Evolutionary conservation across 1,140 invertebrate genomes (phyloP).

Genomic region (Drosophila gunungcola): DNA sequence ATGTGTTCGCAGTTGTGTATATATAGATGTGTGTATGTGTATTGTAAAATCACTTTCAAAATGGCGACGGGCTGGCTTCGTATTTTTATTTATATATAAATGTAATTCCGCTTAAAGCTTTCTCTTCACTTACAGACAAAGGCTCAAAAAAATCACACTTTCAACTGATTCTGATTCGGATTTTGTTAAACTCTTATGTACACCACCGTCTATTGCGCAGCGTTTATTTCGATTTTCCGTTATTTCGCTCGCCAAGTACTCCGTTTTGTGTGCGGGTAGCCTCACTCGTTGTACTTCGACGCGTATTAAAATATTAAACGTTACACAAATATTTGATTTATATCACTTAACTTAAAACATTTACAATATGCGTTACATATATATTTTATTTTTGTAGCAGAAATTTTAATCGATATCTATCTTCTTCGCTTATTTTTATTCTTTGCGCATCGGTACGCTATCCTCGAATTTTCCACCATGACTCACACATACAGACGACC

Average conservation of each 20-base stretch:
- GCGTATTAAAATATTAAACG: conserved; percentile 79
- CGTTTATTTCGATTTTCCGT: conserved; percentile 52
- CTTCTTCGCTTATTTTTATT: conserved; percentile 64
- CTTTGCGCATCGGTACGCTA: conserved; percentile 73
- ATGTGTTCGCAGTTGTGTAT: conserved; percentile 49
- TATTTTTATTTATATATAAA: conserved; percentile 72
- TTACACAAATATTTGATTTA: conserved; percentile 80
- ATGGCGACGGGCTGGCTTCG: conserved; percentile 76
- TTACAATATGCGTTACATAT: conserved; percentile 83
- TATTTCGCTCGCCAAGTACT: conserved; percentile 66
- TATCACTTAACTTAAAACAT: conserved; percentile 81
- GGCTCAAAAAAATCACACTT: conserved; percentile 82
- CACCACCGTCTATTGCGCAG: conserved; percentile 64
- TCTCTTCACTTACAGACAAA: conserved; percentile 78
- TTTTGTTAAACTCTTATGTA: conserved; percentile 68
- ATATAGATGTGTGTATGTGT: conserved; percentile 44
- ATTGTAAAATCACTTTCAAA: conserved; percentile 82
- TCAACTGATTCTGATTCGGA: conserved; percentile 72
- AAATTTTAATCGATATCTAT: conserved; percentile 81
- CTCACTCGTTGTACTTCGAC: conserved; percentile 83
- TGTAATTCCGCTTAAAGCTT: conserved; percentile 81
- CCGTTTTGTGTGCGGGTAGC: conserved; percentile 61
- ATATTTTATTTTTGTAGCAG: conserved; percentile 75
- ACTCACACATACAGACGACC: conserved; percentile 33
- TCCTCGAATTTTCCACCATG: conserved; percentile 75